These are phyloP conservation scores for Ahaetulla prasina DNA, from an alignment of 2,113 vertebrate genomes.

Conservation along the genomic window DNA sequence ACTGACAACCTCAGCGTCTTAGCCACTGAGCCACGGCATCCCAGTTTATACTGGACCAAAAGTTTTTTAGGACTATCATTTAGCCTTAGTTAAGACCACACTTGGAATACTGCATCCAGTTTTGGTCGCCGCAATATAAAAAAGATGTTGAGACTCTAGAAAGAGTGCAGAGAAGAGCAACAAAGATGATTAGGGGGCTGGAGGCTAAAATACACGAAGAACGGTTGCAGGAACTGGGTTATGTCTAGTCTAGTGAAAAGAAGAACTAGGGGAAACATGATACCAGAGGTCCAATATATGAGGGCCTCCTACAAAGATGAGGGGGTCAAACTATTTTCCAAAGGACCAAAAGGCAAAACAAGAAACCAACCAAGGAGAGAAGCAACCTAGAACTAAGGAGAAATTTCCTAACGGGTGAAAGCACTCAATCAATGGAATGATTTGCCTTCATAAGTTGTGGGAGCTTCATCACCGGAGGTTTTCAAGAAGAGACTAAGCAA, in stretches of 20 bases:
- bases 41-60: background rate
- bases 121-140: background rate
- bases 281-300: background rate
- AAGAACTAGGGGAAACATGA: too few relatives aligned
- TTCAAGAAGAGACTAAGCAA: background rate
- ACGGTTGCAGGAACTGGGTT: background rate
- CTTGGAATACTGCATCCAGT: background rate
- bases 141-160: background rate
- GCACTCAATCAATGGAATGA: background rate
- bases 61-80: background rate
- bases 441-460: background rate
- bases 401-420: background rate
- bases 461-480: background rate
- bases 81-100: background rate
- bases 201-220: background rate
- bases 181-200: background rate
- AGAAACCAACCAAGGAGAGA: background rate
- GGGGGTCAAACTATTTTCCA: background rate
- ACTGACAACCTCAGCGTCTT: too few relatives aligned
- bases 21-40: too few relatives aligned
- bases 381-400: background rate
- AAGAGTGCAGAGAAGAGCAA: background rate
- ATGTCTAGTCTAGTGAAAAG: too few relatives aligned
- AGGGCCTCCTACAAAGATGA: background rate
- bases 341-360: background rate